Evolutionary conservation across 53 echinoderm and acorn worm genomes (phyloP).

Genomic region (Arbacia lixula): DNA sequence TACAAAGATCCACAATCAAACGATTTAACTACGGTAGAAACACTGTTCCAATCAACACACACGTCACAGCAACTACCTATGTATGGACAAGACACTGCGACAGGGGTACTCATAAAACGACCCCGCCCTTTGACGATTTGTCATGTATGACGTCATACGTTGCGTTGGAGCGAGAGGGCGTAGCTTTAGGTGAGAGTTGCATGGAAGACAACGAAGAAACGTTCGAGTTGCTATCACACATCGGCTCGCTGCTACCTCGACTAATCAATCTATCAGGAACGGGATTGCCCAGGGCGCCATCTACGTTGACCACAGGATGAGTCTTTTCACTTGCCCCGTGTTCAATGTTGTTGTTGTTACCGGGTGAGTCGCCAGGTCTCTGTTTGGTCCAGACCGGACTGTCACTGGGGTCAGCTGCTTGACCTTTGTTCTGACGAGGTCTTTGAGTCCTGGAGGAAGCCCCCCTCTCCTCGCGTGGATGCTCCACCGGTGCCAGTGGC

Average conservation of each 20-base stretch:
- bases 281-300: conserved; percentile 32
- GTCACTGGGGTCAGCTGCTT: not conserved
- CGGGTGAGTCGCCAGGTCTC: conserved; percentile 6
- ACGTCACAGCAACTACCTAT: conserved; percentile 8
- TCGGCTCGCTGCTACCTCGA: not conserved
- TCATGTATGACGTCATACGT: conserved; percentile 49
- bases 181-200: conserved; percentile 47
- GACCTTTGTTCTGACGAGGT: too few relatives aligned
- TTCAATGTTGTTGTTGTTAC: conserved; percentile 18
- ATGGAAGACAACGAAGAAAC: conserved; percentile 48
- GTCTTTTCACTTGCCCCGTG: conserved; percentile 2
- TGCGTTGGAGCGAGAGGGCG: conserved; percentile 17
- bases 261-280: not conserved
- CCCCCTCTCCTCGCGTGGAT: not conserved
- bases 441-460: not conserved
- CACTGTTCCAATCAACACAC: too few relatives aligned
- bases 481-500: conserved; percentile 28
- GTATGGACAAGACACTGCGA: too few relatives aligned
- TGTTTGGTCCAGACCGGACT: conserved; percentile 10
- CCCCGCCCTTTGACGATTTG: conserved; percentile 11
- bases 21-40: not conserved
- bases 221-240: conserved; percentile 54
- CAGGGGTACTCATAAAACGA: conserved; percentile 45
- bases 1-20: not conserved
- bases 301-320: conserved; percentile 12